Conservation (phyloP, 2,888 invertebrate species). For the Ectobius pallidus region DNA sequence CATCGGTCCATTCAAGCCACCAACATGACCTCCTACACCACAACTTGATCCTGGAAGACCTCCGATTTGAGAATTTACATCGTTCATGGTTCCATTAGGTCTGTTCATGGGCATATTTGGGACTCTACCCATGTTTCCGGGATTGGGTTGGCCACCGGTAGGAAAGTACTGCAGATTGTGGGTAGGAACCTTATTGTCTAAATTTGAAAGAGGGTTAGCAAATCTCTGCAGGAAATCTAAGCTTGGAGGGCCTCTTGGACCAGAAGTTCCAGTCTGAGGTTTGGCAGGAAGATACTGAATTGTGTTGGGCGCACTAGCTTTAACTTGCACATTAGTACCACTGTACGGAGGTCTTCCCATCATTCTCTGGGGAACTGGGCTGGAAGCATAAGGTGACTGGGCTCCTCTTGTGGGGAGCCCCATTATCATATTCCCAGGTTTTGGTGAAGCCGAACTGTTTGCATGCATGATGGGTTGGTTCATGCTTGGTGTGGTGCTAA, state of each 20-base stretch:
- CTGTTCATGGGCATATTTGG: conserved; percentile 57
- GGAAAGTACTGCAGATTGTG: conserved; percentile 79
- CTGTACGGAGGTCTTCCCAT: conserved; percentile 71
- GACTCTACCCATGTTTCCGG: conserved; percentile 59
- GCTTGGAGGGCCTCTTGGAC: conserved; percentile 82
- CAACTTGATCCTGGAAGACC: conserved; percentile 52
- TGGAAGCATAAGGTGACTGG: conserved; percentile 60
- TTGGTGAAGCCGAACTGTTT: conserved; percentile 48
- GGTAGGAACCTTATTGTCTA: conserved; percentile 72
- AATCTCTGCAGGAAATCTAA: conserved; percentile 89
- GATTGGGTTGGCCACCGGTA: conserved; percentile 61
- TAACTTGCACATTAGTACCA: conserved; percentile 83
- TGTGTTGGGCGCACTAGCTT: conserved; percentile 96
- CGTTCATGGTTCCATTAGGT: conserved; percentile 54
- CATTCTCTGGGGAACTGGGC: conserved; percentile 59
- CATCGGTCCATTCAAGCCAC: conserved; percentile 56
- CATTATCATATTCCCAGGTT: conserved; percentile 46
- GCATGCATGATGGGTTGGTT: conserved; percentile 45
- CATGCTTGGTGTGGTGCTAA: conserved; percentile 33
- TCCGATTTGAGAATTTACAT: conserved; percentile 44
- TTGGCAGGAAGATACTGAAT: conserved; percentile 97
- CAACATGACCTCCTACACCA: conserved; percentile 50
- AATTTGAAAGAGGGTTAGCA: conserved; percentile 78
- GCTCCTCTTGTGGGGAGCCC: conserved; percentile 53
- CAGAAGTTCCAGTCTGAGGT: conserved; percentile 78